Base-by-base conservation (phyloP, 1,140 invertebrate species). In the Temnothorax curvispinosus region DNA sequence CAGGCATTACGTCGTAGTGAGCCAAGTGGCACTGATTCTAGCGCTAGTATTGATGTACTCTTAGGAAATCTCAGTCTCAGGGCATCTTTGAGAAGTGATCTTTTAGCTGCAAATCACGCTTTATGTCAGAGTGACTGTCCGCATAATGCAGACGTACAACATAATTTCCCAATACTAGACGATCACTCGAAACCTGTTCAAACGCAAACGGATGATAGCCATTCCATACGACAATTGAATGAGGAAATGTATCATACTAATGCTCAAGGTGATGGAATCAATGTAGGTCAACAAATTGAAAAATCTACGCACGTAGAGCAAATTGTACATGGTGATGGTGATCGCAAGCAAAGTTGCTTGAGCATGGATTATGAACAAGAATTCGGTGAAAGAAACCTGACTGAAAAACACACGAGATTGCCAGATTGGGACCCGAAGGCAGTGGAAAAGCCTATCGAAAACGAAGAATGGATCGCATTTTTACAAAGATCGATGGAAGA, bases 381-480 rank as follows among this genome's bases (percentile, higher is more conserved):
- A 80, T 93, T 94, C n/a, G 82, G 85, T 6, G 86, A 92, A 3
- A 87, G 77, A 11, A 88, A 87, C 56, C 3, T 47, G 54, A 13
- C 44, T 9, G 35, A 84, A 41, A 93, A 92, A 47, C 69, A 89
- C 8, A 86, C 85, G 11, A 89, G 92, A 87, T 90, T 94, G 65
- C 86, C 93, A 0, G 93, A 93, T 77, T 94, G 93, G 90, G 93
- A 94, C 62, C 94, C 95, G 5, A 90, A 90, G 52, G 94, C 95
- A 67, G 93, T 96, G 0, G 95, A 95, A 38, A 96, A 96, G 52
- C 96, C 97, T 7, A 97, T 98, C 72, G 97, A 98, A 94, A 97
- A 97, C 87, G 98, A 98, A 86, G 98, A 98, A 94, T 98, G 98
- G 98, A 96, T 98, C 3, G 95, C 92, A 0, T 96, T 96, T 80